Evolutionary conservation across 2,888 invertebrate genomes (phyloP), one percentile per base, ranked within the genome.

Genomic region (Synergus laeviventris): DNA sequence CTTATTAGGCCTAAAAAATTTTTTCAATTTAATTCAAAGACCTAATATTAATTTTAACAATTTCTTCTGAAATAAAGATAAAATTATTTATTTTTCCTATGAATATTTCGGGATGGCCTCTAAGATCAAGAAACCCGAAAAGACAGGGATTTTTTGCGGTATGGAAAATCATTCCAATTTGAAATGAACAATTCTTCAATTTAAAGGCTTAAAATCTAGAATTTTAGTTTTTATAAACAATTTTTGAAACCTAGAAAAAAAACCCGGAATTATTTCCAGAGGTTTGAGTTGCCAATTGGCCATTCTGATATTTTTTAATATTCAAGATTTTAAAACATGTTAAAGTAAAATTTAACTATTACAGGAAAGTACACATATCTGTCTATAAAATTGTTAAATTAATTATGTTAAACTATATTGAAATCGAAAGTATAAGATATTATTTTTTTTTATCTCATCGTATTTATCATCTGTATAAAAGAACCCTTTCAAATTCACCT

Each of bases 361-460:
- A 76, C 56, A 74, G 59, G 70, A 74, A 76, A 80, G 79, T 82
- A 79, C 78, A 82, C 79, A 82, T 81, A 82, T 66, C 78, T 59
- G 18, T 42, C 36, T 54, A 62, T 31, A 36, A 49, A 70, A 49
- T 70, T 70, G 49, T 70, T 49, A 31, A 70, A 70, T 49, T 49
- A 31, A 49, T 66, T 31, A 66, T 45, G 45, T 45, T 70, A 9
- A 62, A 62, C 36, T 62, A 62, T 56, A 21, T 56, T 21, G 3
- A 56, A 56, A 56, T 11, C 21, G n/a, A 21, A 49, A 42, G 42
- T 42, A 42, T 42, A 14, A 42, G 11, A 42, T 2, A 42, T 7
- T 42, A 14, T 42, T 14, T 42, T 12, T 42, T 42, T 42, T 11
- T 42, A 42, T 14, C 11, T 42, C 42, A 42, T 11, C 11, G 42